Evolutionary conservation across 1,140 invertebrate genomes (phyloP).

Genomic region (Caenorhabditis briggsae): DNA sequence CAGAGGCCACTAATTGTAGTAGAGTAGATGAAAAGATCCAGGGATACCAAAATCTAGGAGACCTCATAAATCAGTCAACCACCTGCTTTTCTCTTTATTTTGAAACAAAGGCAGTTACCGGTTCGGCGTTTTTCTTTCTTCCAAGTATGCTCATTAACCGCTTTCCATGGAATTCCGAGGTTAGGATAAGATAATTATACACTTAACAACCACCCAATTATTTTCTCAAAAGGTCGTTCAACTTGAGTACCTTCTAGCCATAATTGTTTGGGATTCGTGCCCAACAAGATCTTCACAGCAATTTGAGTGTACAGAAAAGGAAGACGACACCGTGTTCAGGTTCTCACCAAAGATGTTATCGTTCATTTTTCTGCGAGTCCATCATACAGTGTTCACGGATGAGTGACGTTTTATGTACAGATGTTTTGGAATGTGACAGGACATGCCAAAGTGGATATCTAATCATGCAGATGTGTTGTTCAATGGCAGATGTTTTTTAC

Average conservation of each 20-base stretch:
- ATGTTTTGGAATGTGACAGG: conserved; percentile 34
- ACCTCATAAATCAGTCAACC: background rate
- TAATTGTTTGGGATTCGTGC: conserved; percentile 21
- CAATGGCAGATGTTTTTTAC: background rate
- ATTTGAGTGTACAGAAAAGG: conserved; percentile 24
- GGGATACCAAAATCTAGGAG: background rate
- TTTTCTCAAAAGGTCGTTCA: conserved; percentile 19
- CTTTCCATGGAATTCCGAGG: background rate
- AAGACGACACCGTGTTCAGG: conserved; percentile 7
- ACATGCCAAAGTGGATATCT: background rate
- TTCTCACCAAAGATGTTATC: conserved; percentile 35
- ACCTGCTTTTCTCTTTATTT: background rate
- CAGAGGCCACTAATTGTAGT: too few relatives aligned
- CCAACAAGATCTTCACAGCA: conserved; percentile 7
- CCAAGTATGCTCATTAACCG: background rate
- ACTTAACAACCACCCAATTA: conserved; percentile 32
- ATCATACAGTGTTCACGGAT: conserved; percentile 31
- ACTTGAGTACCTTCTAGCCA: background rate
- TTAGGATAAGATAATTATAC: conserved; percentile 44
- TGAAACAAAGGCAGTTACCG: conserved; percentile 21
- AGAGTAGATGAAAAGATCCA: too few relatives aligned
- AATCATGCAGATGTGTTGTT: background rate
- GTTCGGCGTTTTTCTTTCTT: conserved; percentile 10
- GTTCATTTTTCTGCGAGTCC: background rate
- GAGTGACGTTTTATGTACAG: conserved; percentile 10